These are phyloP conservation scores for Pristionchus japonicus DNA, from an alignment of 2,888 invertebrate species.

Conservation along the genomic window DNA sequence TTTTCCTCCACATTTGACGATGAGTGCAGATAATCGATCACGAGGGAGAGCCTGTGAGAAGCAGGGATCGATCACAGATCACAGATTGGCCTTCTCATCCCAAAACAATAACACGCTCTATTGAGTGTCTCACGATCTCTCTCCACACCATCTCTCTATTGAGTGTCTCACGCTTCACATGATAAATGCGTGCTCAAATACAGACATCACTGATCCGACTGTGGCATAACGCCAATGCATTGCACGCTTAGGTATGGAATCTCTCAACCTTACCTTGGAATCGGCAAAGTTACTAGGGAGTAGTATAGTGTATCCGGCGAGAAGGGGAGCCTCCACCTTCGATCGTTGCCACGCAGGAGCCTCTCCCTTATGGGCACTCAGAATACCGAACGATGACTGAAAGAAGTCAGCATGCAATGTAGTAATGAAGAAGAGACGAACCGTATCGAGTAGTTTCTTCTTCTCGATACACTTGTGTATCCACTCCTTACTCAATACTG, in stretches of 20 bases:
- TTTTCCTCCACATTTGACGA: constrained; percentile 12
- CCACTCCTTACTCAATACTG: constrained; percentile 46
- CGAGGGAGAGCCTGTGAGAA: constrained; percentile 8
- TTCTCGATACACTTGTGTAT: constrained; percentile 39
- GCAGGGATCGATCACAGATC: not conserved
- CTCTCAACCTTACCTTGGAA: not conserved
- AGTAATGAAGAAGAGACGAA: not conserved
- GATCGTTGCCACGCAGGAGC: constrained; percentile 34
- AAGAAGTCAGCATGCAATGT: not conserved
- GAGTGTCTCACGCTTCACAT: not conserved
- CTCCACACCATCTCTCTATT: not conserved
- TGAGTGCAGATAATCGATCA: constrained; percentile 23
- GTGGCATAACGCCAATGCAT: not conserved
- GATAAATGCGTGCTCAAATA: not conserved
- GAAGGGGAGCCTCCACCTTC: constrained; percentile 9
- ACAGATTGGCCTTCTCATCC: not conserved
- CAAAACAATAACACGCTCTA: not conserved
- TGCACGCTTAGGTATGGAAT: not conserved
- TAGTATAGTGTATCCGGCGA: constrained; percentile 13
- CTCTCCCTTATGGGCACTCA: not conserved
- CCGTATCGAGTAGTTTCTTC: constrained; percentile 39
- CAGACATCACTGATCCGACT: not conserved
- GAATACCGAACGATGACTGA: not conserved
- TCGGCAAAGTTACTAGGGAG: constrained; percentile 19
- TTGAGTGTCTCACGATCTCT: too few relatives aligned